phyloP scores from a whole-genome alignment of 2,888 invertebrate genomes.

The Andrena marginata region DNA sequence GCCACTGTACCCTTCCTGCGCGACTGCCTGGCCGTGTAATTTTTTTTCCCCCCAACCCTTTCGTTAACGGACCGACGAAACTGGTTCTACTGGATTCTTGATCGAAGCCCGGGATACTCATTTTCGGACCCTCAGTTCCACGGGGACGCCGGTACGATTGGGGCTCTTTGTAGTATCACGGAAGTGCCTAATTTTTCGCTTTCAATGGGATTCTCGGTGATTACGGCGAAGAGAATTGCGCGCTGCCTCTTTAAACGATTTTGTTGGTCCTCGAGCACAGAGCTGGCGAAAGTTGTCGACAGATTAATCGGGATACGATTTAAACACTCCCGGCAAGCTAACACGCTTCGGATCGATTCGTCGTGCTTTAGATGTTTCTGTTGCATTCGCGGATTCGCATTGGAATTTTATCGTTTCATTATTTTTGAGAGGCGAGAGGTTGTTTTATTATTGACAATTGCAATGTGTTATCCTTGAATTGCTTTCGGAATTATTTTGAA shows the following conservation, averaged over 20 bases:
- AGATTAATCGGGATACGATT: not conserved
- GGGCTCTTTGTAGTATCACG: slow-evolving; percentile 31
- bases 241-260: not conserved
- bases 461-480: not conserved
- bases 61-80: slow-evolving; percentile 49
- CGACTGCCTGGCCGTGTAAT: slow-evolving; percentile 38
- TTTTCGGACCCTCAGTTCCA: slow-evolving; percentile 63
- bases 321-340: not conserved
- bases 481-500: not conserved
- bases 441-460: not conserved
- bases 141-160: slow-evolving; percentile 31
- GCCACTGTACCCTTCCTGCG: slow-evolving; percentile 64
- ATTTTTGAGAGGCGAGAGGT: not conserved
- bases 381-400: not conserved
- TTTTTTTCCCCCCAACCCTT: slow-evolving; percentile 15
- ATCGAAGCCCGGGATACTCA: slow-evolving; percentile 35
- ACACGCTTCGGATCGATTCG: not conserved
- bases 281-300: not conserved
- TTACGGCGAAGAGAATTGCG: slow-evolving; percentile 8
- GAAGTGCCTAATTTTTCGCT: slow-evolving; percentile 38
- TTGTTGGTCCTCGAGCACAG: not conserved
- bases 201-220: slow-evolving; percentile 26
- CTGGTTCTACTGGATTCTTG: slow-evolving; percentile 59
- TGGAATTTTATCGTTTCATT: not conserved
- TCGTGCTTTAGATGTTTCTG: not conserved